Conservation (phyloP, 2,888 invertebrate genomes). For the Lasioglossum villosulum region DNA sequence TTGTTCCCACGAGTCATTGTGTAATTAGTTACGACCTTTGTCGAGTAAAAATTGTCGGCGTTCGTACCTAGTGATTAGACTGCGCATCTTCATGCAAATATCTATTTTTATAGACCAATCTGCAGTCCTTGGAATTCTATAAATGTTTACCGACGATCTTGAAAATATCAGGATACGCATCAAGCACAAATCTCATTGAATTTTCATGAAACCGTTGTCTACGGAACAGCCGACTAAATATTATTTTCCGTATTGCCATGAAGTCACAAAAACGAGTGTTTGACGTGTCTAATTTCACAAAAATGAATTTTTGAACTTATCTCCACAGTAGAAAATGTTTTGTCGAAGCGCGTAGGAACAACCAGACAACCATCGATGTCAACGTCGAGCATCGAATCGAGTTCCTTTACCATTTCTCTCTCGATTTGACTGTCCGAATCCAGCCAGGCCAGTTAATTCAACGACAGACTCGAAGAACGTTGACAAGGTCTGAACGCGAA, state of each 20-base stretch:
- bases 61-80: not conserved
- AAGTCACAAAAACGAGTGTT: too few species aligned
- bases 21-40: not conserved
- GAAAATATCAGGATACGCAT: not conserved
- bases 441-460: not conserved
- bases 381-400: not conserved
- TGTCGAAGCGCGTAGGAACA: not conserved
- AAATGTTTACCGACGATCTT: not conserved
- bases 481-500: slow-evolving; percentile 15
- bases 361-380: not conserved
- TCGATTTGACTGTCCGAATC: not conserved
- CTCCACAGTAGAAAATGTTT: too few species aligned
- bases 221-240: too few species aligned
- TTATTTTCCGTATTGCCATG: too few species aligned
- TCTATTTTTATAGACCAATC: not conserved
- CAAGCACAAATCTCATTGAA: too few species aligned
- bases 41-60: not conserved
- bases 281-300: not conserved
- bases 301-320: not conserved
- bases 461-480: slow-evolving; percentile 4
- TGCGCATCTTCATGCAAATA: not conserved
- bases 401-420: not conserved
- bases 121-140: not conserved
- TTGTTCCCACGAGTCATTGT: not conserved
- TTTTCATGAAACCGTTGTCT: too few species aligned